Conservation (phyloP, 35 echinoderm and acorn worm species). For the Apostichopus parvimensis region DNA sequence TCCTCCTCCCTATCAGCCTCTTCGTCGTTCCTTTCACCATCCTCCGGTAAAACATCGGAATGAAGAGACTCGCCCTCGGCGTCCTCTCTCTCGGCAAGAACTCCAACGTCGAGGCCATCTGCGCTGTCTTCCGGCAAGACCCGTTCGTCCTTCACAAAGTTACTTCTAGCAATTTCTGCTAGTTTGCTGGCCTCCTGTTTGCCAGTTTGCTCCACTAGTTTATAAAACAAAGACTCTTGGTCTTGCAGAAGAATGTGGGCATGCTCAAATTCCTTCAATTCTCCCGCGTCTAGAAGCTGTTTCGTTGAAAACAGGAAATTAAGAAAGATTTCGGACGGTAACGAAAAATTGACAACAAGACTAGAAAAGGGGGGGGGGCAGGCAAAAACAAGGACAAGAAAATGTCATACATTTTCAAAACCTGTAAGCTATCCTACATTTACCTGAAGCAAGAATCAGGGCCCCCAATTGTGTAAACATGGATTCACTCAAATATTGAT, state of each 20-base stretch:
- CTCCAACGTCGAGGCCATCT: not conserved
- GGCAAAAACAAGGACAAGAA: too few relatives aligned
- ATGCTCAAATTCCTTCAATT: constrained; percentile 79
- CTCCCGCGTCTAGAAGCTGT: constrained; percentile 81
- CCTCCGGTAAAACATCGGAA: not conserved
- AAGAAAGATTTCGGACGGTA: not conserved
- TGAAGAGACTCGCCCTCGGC: not conserved
- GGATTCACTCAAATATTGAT: too few relatives aligned
- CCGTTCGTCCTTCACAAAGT: constrained; percentile 10
- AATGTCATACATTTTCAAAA: not conserved
- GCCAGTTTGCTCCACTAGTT: constrained; percentile 78
- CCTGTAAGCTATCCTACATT: too few relatives aligned
- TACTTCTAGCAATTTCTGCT: constrained; percentile 42
- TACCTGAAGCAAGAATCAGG: too few relatives aligned
- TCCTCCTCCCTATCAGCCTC: not conserved
- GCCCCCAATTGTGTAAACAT: too few relatives aligned
- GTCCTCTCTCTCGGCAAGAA: not conserved
- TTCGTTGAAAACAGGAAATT: not conserved
- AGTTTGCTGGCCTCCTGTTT: constrained; percentile 58
- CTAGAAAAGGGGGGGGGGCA: not conserved
- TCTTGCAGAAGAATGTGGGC: constrained; percentile 72
- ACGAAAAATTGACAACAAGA: not conserved
- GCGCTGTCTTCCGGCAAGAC: not conserved
- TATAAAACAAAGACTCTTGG: constrained; percentile 50
- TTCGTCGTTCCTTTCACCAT: not conserved